Evolutionary conservation across 2,113 vertebrate genomes (phyloP).

Genomic region (Alethe castanea): DNA sequence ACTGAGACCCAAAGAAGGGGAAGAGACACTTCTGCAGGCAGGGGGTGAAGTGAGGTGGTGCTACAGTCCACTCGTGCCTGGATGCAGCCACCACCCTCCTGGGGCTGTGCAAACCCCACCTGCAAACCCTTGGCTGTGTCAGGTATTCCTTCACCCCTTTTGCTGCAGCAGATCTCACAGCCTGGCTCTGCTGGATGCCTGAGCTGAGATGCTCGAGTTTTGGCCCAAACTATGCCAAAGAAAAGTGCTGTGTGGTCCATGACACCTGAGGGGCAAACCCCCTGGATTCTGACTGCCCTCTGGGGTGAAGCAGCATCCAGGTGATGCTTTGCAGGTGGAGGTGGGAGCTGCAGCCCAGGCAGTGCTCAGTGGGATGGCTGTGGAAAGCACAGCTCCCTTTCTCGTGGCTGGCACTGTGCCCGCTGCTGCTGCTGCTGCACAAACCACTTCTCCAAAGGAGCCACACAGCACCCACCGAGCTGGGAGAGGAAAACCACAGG

Average conservation of each 20-base stretch:
- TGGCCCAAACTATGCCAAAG: neutral
- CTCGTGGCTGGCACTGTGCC: neutral
- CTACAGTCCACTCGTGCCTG: rapidly evolving
- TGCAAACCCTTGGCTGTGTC: neutral
- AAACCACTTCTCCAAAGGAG: constrained; percentile 26
- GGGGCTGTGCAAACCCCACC: neutral
- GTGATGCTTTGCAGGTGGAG: neutral
- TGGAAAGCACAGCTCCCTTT: neutral
- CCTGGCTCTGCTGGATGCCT: neutral
- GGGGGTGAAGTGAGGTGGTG: neutral
- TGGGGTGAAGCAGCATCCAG: neutral
- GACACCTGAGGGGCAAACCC: neutral
- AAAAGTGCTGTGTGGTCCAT: rapidly evolving
- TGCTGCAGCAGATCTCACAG: neutral
- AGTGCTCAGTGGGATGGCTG: neutral
- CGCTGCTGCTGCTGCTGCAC: neutral
- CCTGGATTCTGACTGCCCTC: neutral
- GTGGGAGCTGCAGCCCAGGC: neutral
- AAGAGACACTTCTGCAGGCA: neutral
- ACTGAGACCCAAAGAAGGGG: neutral
- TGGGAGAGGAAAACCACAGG: neutral
- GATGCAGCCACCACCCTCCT: neutral
- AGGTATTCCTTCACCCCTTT: neutral
- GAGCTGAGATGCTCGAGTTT: rapidly evolving
- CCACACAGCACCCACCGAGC: rapidly evolving